phyloP scores from a whole-genome alignment of 2,113 vertebrate species.

The Theristicus caerulescens region DNA sequence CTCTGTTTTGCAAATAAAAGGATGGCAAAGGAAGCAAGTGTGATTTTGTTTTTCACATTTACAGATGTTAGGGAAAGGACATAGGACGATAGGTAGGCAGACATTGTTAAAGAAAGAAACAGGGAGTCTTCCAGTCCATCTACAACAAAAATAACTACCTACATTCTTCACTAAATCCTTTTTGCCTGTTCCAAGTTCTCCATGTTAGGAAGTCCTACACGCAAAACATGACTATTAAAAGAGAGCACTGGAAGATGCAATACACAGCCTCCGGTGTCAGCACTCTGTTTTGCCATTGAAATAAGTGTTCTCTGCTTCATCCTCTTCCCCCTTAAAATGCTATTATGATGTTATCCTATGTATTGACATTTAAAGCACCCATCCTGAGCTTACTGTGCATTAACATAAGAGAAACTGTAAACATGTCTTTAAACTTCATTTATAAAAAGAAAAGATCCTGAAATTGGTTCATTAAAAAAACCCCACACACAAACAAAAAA shows the following conservation, averaged over 20 bases:
- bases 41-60: background rate
- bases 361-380: background rate
- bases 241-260: background rate
- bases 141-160: background rate
- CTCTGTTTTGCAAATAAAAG: background rate
- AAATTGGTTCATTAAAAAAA: background rate
- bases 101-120: background rate
- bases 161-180: background rate
- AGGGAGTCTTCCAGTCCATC: background rate
- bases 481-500: rapidly evolving
- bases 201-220: background rate
- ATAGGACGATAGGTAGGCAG: background rate
- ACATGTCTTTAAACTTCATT: background rate
- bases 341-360: background rate
- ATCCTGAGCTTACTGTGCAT: background rate
- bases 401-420: background rate
- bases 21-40: background rate
- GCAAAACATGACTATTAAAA: background rate
- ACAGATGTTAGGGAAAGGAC: background rate
- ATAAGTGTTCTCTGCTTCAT: background rate
- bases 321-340: background rate
- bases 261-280: background rate
- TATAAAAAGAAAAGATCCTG: background rate
- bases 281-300: background rate
- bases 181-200: background rate